phyloP scores from a whole-genome alignment of 2,888 invertebrate genomes.

The Adelphocoris suturalis region DNA sequence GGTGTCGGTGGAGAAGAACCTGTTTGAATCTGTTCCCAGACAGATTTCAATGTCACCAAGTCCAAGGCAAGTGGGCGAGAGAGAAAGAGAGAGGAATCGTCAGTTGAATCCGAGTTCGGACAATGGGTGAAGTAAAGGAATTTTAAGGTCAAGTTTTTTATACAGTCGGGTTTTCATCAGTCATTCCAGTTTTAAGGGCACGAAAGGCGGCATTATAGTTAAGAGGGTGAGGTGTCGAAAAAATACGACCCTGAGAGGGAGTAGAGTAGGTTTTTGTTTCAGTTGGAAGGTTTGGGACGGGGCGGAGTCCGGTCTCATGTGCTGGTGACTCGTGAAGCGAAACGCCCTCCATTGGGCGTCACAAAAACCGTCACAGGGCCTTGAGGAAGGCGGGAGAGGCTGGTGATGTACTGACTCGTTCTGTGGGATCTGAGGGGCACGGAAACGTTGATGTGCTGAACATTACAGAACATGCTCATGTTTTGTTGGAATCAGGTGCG shows the following conservation, averaged over 20 bases:
- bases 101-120: slow-evolving; percentile 1
- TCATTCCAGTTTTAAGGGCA: slow-evolving; percentile 39
- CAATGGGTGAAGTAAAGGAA: slow-evolving; percentile 24
- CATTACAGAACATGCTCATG: too few species aligned
- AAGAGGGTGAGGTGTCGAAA: slow-evolving; percentile 9
- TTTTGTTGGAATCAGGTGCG: too few species aligned
- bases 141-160: slow-evolving; percentile 33
- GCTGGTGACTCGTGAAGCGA: slow-evolving; percentile 30
- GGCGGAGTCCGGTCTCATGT: slow-evolving; percentile 13
- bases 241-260: slow-evolving; percentile 21
- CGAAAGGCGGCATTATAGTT: slow-evolving; percentile 31
- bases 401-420: not conserved
- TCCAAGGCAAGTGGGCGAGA: slow-evolving; percentile 23
- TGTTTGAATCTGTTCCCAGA: slow-evolving; percentile 15
- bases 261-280: slow-evolving; percentile 41
- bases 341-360: not conserved
- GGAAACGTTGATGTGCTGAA: too few species aligned
- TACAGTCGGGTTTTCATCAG: not conserved
- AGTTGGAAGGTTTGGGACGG: not conserved
- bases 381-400: slow-evolving; percentile 17
- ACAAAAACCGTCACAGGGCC: slow-evolving; percentile 19
- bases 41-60: slow-evolving; percentile 51
- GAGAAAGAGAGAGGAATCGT: slow-evolving; percentile 1
- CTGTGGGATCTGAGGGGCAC: not conserved
- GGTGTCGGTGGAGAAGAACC: not conserved